These are phyloP conservation scores for Darevskia mixta DNA, from an alignment of 2,797 vertebrate genomes.

Conservation along the genomic window DNA sequence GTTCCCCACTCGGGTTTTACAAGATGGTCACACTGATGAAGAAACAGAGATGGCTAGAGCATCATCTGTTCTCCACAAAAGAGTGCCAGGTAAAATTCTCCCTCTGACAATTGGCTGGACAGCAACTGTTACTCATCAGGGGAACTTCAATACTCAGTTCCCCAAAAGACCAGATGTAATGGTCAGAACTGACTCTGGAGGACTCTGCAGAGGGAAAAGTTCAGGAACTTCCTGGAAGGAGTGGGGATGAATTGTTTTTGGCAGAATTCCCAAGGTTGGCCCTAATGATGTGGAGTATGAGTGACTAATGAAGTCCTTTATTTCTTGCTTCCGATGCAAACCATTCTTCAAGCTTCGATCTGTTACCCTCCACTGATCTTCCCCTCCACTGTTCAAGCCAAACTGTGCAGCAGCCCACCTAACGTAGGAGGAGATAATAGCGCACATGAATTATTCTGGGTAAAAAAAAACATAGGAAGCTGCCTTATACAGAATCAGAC, in stretches of 20 bases:
- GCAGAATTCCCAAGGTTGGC: neutral
- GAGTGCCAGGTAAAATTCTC: neutral
- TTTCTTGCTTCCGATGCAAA: neutral
- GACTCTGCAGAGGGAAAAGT: neutral
- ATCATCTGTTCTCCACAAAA: neutral
- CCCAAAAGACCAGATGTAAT: neutral
- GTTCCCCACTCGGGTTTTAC: neutral
- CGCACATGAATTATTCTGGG: neutral
- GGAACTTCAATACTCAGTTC: neutral
- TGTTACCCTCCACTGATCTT: neutral
- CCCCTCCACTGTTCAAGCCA: neutral
- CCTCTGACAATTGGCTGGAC: neutral
- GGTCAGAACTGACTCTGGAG: neutral
- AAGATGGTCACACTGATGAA: too few relatives aligned
- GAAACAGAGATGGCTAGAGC: neutral
- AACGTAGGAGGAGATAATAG: neutral
- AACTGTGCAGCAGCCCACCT: neutral
- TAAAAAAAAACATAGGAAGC: neutral
- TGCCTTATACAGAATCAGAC: too few relatives aligned
- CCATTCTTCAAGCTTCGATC: neutral
- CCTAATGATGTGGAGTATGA: neutral
- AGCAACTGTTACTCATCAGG: neutral
- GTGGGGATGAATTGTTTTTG: neutral
- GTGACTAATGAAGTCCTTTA: neutral
- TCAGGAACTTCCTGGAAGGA: neutral